Evolutionary conservation across 2,797 vertebrate genomes (phyloP).

Genomic region (Bothrops alternatus): DNA sequence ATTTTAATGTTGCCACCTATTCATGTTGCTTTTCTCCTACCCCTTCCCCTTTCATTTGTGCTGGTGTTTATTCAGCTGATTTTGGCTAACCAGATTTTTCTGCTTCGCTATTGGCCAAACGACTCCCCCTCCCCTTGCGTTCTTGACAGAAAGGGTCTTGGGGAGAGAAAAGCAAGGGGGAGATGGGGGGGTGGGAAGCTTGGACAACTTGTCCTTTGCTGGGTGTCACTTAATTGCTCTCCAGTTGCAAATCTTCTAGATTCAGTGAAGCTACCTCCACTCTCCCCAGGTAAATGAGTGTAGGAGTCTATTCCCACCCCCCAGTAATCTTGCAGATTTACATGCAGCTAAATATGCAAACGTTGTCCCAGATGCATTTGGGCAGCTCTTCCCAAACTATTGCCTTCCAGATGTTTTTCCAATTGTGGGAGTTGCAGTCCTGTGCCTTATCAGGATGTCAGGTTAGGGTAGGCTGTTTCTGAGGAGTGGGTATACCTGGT

Average conservation of each 20-base stretch:
- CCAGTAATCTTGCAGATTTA: background rate
- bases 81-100: background rate
- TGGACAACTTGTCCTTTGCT: too few relatives aligned
- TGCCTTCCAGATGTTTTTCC: background rate
- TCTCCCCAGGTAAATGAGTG: background rate
- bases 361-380: background rate
- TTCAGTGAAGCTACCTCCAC: background rate
- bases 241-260: background rate
- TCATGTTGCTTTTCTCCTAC: background rate
- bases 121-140: background rate
- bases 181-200: background rate
- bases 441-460: background rate
- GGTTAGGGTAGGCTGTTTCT: background rate
- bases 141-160: background rate
- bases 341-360: background rate
- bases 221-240: background rate
- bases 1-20: background rate
- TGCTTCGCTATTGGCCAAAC: background rate
- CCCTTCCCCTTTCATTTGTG: background rate
- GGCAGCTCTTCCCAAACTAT: background rate
- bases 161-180: background rate
- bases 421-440: background rate
- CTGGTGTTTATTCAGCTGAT: constrained; percentile 20
- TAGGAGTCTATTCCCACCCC: background rate
- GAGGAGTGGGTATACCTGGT: background rate